Conservation (phyloP, 2,888 invertebrate species). For the Lasioglossum morio region DNA sequence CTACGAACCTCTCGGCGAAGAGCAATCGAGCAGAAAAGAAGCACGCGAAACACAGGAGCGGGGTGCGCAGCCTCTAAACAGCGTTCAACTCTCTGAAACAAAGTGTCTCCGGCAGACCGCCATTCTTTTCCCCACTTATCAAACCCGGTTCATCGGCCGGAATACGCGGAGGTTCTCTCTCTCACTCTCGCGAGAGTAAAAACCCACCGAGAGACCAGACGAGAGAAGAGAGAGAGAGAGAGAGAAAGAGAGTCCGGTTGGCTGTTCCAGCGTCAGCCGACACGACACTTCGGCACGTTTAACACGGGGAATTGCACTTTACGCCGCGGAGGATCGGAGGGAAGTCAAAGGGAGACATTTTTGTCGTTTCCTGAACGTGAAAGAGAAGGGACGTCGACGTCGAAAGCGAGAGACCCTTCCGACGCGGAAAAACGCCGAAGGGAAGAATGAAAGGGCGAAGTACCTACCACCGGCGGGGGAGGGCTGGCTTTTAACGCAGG, state of each 20-base stretch:
- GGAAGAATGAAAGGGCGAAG: conserved; percentile 30
- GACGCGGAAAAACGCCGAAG: not conserved
- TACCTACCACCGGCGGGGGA: not conserved
- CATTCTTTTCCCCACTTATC: not conserved
- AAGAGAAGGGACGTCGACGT: conserved; percentile 4
- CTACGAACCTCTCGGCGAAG: not conserved
- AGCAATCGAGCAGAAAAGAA: not conserved
- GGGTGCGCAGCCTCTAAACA: not conserved
- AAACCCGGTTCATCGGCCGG: not conserved
- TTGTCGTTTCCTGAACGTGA: conserved; percentile 37
- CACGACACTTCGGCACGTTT: conserved; percentile 61
- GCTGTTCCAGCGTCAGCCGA: conserved; percentile 23
- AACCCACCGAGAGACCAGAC: not conserved
- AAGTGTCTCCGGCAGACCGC: not conserved
- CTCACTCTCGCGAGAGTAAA: not conserved
- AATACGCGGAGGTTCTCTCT: not conserved
- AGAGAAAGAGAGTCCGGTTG: conserved; percentile 19
- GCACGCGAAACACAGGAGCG: not conserved
- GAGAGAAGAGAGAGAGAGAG: not conserved
- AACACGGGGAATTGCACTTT: conserved; percentile 60
- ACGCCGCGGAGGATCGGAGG: conserved; percentile 37
- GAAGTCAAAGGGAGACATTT: conserved; percentile 56
- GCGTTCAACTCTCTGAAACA: not conserved
- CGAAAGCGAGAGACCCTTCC: not conserved
- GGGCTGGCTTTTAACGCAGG: conserved; percentile 41